Percentiles rank a stretch among this genome's conserved stretches.
phyloP scores from a whole-genome alignment of 2,888 invertebrate genomes.

The Drosophila leonis region DNA sequence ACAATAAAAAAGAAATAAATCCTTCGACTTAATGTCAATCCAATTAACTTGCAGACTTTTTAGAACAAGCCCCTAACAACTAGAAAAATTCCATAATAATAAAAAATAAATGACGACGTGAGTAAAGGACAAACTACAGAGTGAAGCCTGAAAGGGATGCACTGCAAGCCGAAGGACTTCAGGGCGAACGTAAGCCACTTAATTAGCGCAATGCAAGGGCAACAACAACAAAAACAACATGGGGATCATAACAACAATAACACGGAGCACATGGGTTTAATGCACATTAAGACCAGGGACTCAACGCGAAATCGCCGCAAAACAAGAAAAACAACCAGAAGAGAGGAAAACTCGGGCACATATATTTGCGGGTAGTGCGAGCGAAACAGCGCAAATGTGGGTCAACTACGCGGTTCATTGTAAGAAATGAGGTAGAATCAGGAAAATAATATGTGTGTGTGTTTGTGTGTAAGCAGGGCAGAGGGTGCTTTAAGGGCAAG shows the following conservation, averaged over 20 bases:
- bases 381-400: constrained; percentile 53
- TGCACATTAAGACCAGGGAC: constrained; percentile 51
- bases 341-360: constrained; percentile 33
- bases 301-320: constrained; percentile 57
- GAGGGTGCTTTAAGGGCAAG: neutral
- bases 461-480: neutral
- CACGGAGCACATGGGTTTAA: constrained; percentile 41
- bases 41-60: constrained; percentile 27
- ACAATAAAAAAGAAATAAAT: neutral
- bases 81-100: constrained; percentile 2
- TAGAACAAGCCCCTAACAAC: constrained; percentile 23
- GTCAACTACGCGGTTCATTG: constrained; percentile 65
- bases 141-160: constrained; percentile 9
- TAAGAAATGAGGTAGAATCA: constrained; percentile 31
- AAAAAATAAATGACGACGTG: neutral
- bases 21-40: constrained; percentile 25
- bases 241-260: constrained; percentile 23
- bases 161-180: constrained; percentile 9
- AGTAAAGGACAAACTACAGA: neutral
- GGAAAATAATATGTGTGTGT: neutral
- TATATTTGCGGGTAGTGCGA: neutral
- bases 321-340: constrained; percentile 56
- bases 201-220: constrained; percentile 49
- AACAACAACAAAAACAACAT: constrained; percentile 24
- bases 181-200: constrained; percentile 46